Base-by-base conservation (phyloP, 2,888 invertebrate genomes). In the Drosophila robusta region DNA sequence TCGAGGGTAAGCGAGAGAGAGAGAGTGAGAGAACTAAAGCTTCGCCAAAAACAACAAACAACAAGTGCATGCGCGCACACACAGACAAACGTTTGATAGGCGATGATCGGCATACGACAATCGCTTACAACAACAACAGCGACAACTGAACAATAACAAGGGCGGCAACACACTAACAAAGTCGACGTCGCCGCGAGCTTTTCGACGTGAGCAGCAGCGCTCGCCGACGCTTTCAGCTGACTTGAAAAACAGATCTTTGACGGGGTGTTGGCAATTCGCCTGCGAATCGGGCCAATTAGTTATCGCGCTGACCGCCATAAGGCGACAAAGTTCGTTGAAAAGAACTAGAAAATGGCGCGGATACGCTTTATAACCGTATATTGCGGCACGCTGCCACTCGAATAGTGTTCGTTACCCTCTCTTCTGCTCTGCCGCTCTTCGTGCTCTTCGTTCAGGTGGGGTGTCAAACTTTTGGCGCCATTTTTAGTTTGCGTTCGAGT, bases 391-490 rank as follows among this genome's bases (percentile, higher is more conserved):
- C 84, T 58, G 63, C 24, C 46, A 61, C 29, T 71, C 57, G 56
- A 61, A 38, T 57, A 51, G 22, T 50, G 46, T 49, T 49, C 32
- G 32, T 49, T 26, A 39, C 54, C 38, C 56, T 46, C 66, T 62
- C 72, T 52, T 45, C 22, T 36, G n/a, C 56, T 46, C 65, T 36
- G 16, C 39, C 22, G 14, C 41, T 45, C 64, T 29, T 29, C 18
- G 18, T 18, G 18, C 18, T 18, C 18, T 18, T 47, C 16, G 45
- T 62, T 51, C 61, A 63, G 76, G 58, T 76, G 60, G 44, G 76
- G 57, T 62, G 62, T 63, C 61, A 78, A 86, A 85, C 57, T 88
- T 84, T 84, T 89, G 89, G 89, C 89, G 89, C 89, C 89, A 89
- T 88, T 89, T 89, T 89, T 82, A 89, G 89, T 83, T 85, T 70